Base-by-base conservation (phyloP, 37 sponge, comb jelly and placozoan genomes). In the Cliona cf. orientalis region DNA sequence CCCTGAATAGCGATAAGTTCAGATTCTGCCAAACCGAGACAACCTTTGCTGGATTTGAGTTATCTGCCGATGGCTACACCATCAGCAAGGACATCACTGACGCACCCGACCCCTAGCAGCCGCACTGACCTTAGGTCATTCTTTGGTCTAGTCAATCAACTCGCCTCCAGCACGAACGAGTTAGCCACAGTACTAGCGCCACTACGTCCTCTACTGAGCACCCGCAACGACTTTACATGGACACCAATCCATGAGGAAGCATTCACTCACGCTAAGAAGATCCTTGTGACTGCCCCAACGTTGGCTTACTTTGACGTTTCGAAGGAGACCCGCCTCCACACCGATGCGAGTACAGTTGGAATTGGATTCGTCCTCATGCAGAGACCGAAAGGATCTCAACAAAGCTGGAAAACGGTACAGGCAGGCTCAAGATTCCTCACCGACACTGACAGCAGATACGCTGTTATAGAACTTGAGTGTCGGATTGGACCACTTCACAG, bases 221-320 rank as follows among this genome's bases (percentile, higher is more conserved):
- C 79, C 7, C 59, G 74, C 17, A 86, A 84, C 43, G 85, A 84
- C 42, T 84, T 84, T 58, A 2, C 75, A 17, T 84, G 85, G 77
- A 26, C 59, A 57, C 25, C 72, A 2, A 38, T 44, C 0, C 76
- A 76, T 36, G 69, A 84, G 0, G 1, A 64, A 33, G 85, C 85
- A 38, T 84, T 84, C 33, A 1, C 34, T 42, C 46, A 0, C 22
- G 76, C 85, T 33, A 76, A 68, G 58, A 23, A 75, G 11, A 1
- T 37, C 1, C 71, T 84, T 5, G 42, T 34, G 25, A 31, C 58
- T 6, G 77, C 69, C 19, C 86, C 86, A 28, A 61, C 46, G 6
- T 40, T 86, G 0, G 46, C 79, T 28, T 77, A 59, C 57, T 85
- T 85, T 58, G 71, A 85, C 64, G 34, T 34, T 1, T 71, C 14